These are phyloP conservation scores for Caenorhabditis angaria DNA, from an alignment of 2,888 invertebrate species.

Conservation along the genomic window DNA sequence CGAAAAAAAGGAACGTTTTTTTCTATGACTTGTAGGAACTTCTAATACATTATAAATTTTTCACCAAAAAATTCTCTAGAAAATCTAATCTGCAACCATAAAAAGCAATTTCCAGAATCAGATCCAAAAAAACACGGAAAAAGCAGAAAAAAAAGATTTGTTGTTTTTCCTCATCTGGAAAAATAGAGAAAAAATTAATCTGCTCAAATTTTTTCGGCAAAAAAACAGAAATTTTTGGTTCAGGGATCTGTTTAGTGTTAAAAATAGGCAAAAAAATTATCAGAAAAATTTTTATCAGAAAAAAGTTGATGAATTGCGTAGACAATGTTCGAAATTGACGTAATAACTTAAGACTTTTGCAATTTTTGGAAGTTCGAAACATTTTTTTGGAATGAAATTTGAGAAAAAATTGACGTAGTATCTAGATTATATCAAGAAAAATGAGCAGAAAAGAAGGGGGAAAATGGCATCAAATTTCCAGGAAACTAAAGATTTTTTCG, in stretches of 20 bases:
- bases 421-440: background rate
- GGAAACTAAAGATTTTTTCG: background rate
- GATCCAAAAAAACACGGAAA: too few relatives aligned
- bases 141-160: background rate
- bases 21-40: too few relatives aligned
- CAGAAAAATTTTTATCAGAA: background rate
- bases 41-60: too few relatives aligned
- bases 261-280: background rate
- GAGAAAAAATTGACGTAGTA: conserved; percentile 2
- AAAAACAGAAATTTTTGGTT: too few relatives aligned
- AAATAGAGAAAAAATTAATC: background rate
- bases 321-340: too few relatives aligned
- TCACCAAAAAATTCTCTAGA: too few relatives aligned
- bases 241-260: too few relatives aligned
- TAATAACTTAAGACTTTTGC: too few relatives aligned
- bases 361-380: background rate
- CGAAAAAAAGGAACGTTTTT: too few relatives aligned
- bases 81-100: too few relatives aligned
- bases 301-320: too few relatives aligned
- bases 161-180: conserved; percentile 2
- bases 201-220: background rate
- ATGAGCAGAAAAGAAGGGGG: background rate
- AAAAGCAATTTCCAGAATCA: too few relatives aligned
- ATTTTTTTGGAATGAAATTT: conserved; percentile 1
- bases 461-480: background rate